Evolutionary conservation across 2,888 invertebrate genomes (phyloP).

Genomic region (Flabesymbios commensalis): DNA sequence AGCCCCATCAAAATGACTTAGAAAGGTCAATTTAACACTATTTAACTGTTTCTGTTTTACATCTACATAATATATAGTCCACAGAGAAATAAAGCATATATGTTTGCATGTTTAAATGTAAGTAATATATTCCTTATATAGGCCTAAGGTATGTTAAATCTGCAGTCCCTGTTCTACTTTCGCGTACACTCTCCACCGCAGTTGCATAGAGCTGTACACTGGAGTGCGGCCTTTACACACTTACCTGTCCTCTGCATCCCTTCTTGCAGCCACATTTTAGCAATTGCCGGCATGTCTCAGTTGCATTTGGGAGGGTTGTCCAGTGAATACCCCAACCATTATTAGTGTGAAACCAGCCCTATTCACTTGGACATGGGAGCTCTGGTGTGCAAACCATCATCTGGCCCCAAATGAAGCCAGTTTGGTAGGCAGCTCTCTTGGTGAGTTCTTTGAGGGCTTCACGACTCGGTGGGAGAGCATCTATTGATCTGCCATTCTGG

Average conservation of each 20-base stretch:
- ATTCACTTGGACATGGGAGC: constrained; percentile 16
- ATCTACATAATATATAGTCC: too few relatives aligned
- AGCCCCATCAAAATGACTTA: too few relatives aligned
- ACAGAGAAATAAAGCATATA: too few relatives aligned
- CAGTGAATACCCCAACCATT: constrained; percentile 12
- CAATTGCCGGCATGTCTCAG: constrained; percentile 19
- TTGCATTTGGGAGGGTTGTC: constrained; percentile 23
- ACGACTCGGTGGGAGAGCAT: not conserved
- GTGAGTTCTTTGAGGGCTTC: constrained; percentile 12
- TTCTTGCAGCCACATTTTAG: constrained; percentile 22
- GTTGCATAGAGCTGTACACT: constrained; percentile 15
- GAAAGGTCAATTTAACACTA: too few relatives aligned
- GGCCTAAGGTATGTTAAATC: too few relatives aligned
- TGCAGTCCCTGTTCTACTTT: too few relatives aligned
- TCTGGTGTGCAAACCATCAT: not conserved
- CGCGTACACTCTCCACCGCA: too few relatives aligned
- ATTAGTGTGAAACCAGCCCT: constrained; percentile 13
- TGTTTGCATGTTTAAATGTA: too few relatives aligned
- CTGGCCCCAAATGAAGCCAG: constrained; percentile 16
- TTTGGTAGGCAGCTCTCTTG: constrained; percentile 16
- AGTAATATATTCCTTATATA: too few relatives aligned
- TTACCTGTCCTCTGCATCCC: constrained; percentile 17
- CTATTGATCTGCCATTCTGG: not conserved
- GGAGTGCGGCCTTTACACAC: constrained; percentile 18
- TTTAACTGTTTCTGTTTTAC: too few relatives aligned